Evolutionary conservation across 2,888 invertebrate species (phyloP), one percentile per base, ranked within the genome.

Genomic region (Hetaerina titia): DNA sequence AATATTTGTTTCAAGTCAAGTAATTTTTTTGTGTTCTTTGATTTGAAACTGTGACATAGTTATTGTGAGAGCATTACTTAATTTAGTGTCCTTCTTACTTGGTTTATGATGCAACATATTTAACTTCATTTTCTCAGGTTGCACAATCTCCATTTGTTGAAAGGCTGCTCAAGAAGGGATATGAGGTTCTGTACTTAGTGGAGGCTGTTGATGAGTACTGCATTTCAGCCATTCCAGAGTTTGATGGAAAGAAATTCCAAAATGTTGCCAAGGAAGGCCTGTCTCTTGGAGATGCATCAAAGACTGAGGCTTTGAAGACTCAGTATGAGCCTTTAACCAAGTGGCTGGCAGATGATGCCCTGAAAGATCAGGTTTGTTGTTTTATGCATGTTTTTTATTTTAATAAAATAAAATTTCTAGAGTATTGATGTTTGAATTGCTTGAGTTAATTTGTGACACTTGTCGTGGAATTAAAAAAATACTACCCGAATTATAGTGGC

Each of bases 241-340:
- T 99, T 97, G 99, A 99, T 96, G 99, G 99, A 95, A 99, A 99
- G 97, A 99, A 99, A 97, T 99, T 99, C 98, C 99, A 99, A 97
- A 99, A 99, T 97, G 99, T 99, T 95, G 99, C 99, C 96, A 99
- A 99, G 97, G 99, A 99, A 97, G 99, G 99, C 64, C 98, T 99
- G 96, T 98, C 98, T 96, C 97, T 99, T 15, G 98, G 98, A 89
- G 99, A 99, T 96, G 97, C 97, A 97, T 98, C 98, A 96, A 98
- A 98, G 96, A 97, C 98, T 96, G 99, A 99, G 96, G 98, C 98
- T 95, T 96, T 98, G 95, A 98, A 98, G 96, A 97, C 97, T 96
- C 97, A 98, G 95, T 99, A 98, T 97, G 99, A 99, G 97, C 99
- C 99, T 90, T 97, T 99, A 95, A 98, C 98, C 31, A 98, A 98